Conservation (phyloP, 2,113 vertebrate species). For the Campylomormyrus numenius region DNA sequence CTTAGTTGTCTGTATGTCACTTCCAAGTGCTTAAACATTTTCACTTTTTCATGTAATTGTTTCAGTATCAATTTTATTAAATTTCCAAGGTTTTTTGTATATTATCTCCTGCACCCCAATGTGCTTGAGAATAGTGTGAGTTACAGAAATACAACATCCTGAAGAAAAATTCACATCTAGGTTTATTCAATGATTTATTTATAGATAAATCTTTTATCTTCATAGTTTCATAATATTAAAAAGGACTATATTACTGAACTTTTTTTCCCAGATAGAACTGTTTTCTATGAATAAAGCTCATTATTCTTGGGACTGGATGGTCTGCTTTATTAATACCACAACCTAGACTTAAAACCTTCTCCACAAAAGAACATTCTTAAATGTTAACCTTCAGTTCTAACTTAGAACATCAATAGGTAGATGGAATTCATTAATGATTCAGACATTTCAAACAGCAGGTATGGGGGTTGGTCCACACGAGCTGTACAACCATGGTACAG, state of each 20-base stretch:
- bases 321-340: neutral
- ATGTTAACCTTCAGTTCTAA: neutral
- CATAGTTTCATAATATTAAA: neutral
- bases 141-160: neutral
- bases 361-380: neutral
- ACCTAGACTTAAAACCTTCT: neutral
- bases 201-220: neutral
- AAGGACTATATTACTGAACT: neutral
- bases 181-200: neutral
- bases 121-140: neutral
- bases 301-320: neutral
- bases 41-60: neutral
- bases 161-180: neutral
- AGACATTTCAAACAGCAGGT: neutral
- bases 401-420: neutral
- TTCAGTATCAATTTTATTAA: neutral
- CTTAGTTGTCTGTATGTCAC: neutral
- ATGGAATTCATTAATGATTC: neutral
- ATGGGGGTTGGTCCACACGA: neutral
- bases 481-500: neutral
- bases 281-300: neutral
- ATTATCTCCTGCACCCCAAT: neutral
- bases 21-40: neutral
- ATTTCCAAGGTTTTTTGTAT: neutral
- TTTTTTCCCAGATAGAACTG: neutral